These are phyloP conservation scores for Lampropteryx suffumata DNA, from an alignment of 2,888 invertebrate genomes.

Conservation along the genomic window DNA sequence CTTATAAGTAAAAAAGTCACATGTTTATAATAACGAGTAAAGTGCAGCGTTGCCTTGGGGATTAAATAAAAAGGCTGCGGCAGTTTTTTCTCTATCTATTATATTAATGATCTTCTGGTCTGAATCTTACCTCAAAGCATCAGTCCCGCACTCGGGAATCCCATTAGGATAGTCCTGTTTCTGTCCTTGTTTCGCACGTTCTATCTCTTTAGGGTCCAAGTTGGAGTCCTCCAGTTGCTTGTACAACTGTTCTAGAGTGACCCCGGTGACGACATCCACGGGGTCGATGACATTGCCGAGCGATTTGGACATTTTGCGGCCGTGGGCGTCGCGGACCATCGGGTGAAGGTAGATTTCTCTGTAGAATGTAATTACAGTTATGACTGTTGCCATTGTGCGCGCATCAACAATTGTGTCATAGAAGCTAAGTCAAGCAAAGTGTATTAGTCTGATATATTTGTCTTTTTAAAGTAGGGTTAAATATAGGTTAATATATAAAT, in stretches of 20 bases:
- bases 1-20: no score
- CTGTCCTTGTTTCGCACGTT: slow-evolving; percentile 88
- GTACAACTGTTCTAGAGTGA: slow-evolving; percentile 90
- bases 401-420: no score
- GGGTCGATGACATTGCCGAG: slow-evolving; percentile 99
- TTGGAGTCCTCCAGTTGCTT: slow-evolving; percentile 89
- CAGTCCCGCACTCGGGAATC: slow-evolving; percentile 98
- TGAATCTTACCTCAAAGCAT: slow-evolving; percentile 88
- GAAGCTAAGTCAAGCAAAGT: no score
- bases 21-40: no score
- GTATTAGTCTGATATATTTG: no score
- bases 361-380: slow-evolving; percentile 7
- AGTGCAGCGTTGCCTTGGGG: no score
- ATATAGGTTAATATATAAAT: no score
- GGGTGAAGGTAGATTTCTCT: slow-evolving; percentile 97
- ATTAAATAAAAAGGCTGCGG: no score
- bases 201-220: slow-evolving; percentile 92
- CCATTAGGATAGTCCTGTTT: slow-evolving; percentile 92
- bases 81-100: no score
- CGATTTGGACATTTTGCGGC: slow-evolving; percentile 99
- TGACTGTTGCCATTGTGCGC: no score
- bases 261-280: slow-evolving; percentile 95
- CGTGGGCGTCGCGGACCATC: slow-evolving; percentile 98
- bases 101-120: no score
- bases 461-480: no score